Conservation (phyloP, 2,888 invertebrate species). For the Torymus auratus region DNA sequence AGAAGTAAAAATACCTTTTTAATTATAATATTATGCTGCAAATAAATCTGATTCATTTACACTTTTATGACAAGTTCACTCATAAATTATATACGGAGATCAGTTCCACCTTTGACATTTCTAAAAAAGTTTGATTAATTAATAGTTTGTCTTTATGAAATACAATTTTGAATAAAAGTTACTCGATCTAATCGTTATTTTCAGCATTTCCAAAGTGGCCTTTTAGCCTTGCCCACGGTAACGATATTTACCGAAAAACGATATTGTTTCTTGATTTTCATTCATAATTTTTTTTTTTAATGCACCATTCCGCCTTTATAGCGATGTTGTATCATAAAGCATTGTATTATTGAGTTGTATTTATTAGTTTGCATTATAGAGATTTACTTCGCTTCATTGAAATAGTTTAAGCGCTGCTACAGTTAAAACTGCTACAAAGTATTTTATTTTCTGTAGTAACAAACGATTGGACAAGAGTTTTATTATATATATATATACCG, state of each 20-base stretch:
- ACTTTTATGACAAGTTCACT: constrained; percentile 33
- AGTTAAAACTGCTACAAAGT: constrained; percentile 42
- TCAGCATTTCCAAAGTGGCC: constrained; percentile 58
- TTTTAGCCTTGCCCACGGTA: constrained; percentile 55
- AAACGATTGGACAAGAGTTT: constrained; percentile 28
- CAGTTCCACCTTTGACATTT: constrained; percentile 15
- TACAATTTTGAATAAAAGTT: constrained; percentile 23
- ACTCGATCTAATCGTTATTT: constrained; percentile 40
- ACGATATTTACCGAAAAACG: constrained; percentile 35
- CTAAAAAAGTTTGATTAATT: constrained; percentile 14
- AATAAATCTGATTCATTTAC: constrained; percentile 48
- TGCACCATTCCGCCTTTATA: constrained; percentile 48
- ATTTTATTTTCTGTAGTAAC: constrained; percentile 50
- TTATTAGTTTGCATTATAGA: constrained; percentile 55
- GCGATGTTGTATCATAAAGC: constrained; percentile 52
- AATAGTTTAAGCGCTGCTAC: constrained; percentile 52
- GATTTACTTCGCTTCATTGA: constrained; percentile 45
- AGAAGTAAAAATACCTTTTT: constrained; percentile 33
- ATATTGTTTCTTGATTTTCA: constrained; percentile 24
- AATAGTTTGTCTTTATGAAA: constrained; percentile 3
- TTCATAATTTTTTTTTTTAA: constrained; percentile 40
- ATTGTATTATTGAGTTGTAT: constrained; percentile 58
- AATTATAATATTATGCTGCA: constrained; percentile 47
- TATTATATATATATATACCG: constrained; percentile 40
- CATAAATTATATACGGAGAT: constrained; percentile 32